phyloP scores from a whole-genome alignment of 2,113 vertebrate species.

The Fukomys damarensis region DNA sequence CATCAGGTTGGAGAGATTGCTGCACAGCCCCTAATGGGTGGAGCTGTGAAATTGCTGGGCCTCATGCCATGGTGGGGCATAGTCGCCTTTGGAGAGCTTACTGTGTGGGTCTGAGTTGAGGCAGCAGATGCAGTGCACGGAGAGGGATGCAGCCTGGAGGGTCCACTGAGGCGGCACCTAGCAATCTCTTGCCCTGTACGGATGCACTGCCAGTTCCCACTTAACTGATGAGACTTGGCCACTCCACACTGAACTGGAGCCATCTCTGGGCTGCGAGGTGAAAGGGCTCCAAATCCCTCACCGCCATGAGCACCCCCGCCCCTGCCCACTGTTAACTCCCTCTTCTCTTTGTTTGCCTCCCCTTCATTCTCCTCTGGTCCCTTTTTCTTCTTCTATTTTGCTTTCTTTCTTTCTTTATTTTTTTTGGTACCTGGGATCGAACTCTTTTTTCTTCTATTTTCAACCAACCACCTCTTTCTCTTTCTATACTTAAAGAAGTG shows the following conservation, averaged over 20 bases:
- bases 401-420: too few relatives aligned
- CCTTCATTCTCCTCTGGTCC: background rate
- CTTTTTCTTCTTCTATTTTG: background rate
- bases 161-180: too few relatives aligned
- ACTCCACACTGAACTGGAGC: background rate
- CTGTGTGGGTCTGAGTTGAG: background rate
- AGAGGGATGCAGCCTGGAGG: background rate
- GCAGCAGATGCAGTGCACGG: background rate
- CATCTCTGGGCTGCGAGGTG: background rate
- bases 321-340: accelerated
- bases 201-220: background rate
- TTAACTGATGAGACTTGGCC: background rate
- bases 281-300: accelerated
- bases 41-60: background rate
- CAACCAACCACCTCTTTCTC: background rate
- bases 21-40: too few relatives aligned
- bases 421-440: background rate
- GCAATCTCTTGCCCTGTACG: background rate
- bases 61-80: accelerated
- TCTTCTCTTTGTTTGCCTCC: background rate
- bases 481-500: background rate
- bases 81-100: background rate
- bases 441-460: background rate
- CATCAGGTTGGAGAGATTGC: background rate
- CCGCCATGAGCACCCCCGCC: background rate